Conservation (phyloP, 2,888 invertebrate species). For the Cataglyphis livida region DNA sequence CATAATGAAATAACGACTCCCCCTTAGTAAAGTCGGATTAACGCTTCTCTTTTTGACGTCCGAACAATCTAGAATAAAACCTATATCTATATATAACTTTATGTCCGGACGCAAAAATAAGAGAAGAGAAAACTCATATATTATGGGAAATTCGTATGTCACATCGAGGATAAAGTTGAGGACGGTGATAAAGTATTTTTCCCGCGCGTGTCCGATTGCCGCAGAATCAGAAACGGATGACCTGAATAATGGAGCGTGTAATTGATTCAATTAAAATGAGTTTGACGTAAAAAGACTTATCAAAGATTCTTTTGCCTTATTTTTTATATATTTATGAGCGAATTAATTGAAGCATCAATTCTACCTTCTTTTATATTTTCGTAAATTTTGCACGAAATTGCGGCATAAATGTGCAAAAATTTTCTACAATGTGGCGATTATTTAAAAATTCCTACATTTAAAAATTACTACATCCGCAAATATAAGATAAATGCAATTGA, state of each 20-base stretch:
- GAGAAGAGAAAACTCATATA: slow-evolving; percentile 5
- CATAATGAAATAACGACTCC: neutral
- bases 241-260: slow-evolving; percentile 60
- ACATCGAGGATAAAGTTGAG: neutral
- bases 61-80: slow-evolving; percentile 41
- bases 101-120: slow-evolving; percentile 7
- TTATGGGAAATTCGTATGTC: slow-evolving; percentile 26
- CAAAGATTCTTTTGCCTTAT: neutral
- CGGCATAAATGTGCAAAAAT: neutral
- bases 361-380: neutral
- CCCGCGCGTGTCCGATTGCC: neutral
- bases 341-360: neutral
- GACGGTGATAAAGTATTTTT: slow-evolving; percentile 54
- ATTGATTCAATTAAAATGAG: slow-evolving; percentile 66
- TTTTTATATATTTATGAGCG: neutral
- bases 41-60: slow-evolving; percentile 6
- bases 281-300: neutral
- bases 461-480: neutral
- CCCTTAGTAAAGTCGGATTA: slow-evolving; percentile 8
- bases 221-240: slow-evolving; percentile 8
- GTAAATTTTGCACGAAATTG: neutral
- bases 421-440: neutral
- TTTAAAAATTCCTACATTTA: neutral
- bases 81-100: slow-evolving; percentile 7
- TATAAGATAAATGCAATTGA: neutral